Evolutionary conservation across 1,140 invertebrate species (phyloP), one percentile per base, ranked within the genome.

Genomic region (Rhagoletis zephyria): DNA sequence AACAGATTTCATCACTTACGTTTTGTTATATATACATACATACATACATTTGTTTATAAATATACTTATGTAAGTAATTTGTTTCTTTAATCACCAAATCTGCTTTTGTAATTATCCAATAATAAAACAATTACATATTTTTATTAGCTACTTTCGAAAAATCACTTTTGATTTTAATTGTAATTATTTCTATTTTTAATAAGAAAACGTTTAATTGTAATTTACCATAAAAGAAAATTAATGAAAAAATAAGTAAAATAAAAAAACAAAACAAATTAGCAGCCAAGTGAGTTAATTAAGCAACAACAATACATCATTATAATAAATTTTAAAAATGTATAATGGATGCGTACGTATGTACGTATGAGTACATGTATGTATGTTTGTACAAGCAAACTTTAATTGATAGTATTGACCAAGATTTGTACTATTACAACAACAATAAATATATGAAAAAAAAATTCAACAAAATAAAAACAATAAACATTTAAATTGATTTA

Each of bases 401-500:
- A 85, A 85, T 85, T 60, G 85, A 74, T 74, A 74, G 70, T 74
- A 74, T 74, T 74, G 70, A 59, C 74, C 51, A 81, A 81, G 74
- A 81, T 81, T 81, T 81, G 74, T 81, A 81, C 74, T 56, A 81
- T 81, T 81, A 59, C 48, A 19, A 30, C 10, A 64, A 19, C 16
- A 56, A 81, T 30, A 30, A 30, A 30, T 19, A 81, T 81, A 81
- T 48, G 74, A 81, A 81, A 81, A 59, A 59, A 42, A n/a, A 67
- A 81, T 48, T 19, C n/a, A 81, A 81, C 12, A 56, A 30, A 81
- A 81, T 56, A 51, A 19, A 81, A 81, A 81, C 74, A 81, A 81
- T 59, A 81, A 81, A 81, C 74, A 81, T 81, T 81, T 81, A 51
- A 81, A 81, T 81, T 81, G 74, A 81, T 81, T 81, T 81, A 81